Base-by-base conservation (phyloP, 2,888 invertebrate species). In the Dascillus cervinus region DNA sequence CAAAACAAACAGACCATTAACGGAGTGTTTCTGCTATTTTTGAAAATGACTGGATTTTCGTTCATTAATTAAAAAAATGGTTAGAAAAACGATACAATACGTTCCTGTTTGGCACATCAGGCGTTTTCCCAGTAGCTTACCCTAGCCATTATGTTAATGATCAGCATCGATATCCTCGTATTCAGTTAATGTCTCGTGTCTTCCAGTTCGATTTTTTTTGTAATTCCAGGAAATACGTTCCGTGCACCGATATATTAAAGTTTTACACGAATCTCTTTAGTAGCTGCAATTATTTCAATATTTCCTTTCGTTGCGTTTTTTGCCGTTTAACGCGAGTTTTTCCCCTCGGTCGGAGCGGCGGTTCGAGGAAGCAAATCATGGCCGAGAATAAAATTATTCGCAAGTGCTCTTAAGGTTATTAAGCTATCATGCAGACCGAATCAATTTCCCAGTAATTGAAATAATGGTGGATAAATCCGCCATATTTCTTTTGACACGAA, bases 401-500 rank as follows among this genome's bases (percentile, higher is more conserved):
- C 26, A 10, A 30, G 30, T 11, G 4, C 6, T 5, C 15, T 30
- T 9, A 8, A 30, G 26, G 11, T 26, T 32, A 26, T 32, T 25
- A 32, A 32, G 26, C 25, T 20, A 26, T 32, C 26, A 32, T 27
- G 29, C 30, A 25, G 42, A 37, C 32, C 35, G 39, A 48, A 48
- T 47, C 48, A 48, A 48, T 48, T 48, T 41, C 39, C 41, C 32
- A 38, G 44, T 49, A 38, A 43, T 39, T 44, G 41, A 39, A 38
- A 43, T 46, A 43, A 47, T 47, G 45, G 45, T 39, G 43, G 38
- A 47, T 45, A 46, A 43, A 40, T 44, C 47, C 49, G 51, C 51
- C 59, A 60, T 61, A 46, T 56, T 60, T 49, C 50, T 55, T 57
- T 50, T 52, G 52, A 56, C 61, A 60, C 59, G 60, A 57, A 47